Evolutionary conservation across 2,888 invertebrate species (phyloP).

Genomic region (Gasteruption jaculator): DNA sequence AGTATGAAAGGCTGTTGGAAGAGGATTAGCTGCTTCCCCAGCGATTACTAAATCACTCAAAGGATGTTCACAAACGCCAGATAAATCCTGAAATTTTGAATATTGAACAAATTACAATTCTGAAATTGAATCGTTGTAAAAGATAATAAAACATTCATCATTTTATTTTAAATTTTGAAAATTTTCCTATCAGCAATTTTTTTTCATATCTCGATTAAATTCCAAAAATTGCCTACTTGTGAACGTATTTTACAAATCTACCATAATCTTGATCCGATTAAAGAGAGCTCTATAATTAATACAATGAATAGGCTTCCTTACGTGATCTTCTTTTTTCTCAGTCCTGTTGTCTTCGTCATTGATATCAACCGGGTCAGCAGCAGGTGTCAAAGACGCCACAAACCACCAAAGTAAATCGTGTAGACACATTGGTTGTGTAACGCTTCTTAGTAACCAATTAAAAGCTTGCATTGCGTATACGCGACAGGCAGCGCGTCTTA

Average conservation of each 20-base stretch:
- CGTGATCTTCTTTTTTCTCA: slow-evolving; percentile 49
- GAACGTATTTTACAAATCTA: too few species aligned
- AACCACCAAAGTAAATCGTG: slow-evolving; percentile 98
- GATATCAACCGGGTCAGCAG: slow-evolving; percentile 44
- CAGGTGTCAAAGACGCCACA: slow-evolving; percentile 73
- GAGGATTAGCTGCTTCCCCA: slow-evolving; percentile 63
- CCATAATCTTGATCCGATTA: too few species aligned
- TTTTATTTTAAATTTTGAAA: background rate
- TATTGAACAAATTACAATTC: slow-evolving; percentile 5
- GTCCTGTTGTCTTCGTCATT: slow-evolving; percentile 57
- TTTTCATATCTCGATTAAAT: too few species aligned
- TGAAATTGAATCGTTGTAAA: background rate
- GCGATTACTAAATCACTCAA: slow-evolving; percentile 75
- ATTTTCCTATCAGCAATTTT: background rate
- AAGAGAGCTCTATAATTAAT: slow-evolving; percentile 4
- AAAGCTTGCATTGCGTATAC: slow-evolving; percentile 90
- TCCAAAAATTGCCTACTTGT: too few species aligned
- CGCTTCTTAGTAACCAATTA: slow-evolving; percentile 90
- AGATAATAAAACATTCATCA: slow-evolving; percentile 3
- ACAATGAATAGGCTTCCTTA: slow-evolving; percentile 28
- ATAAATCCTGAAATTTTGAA: slow-evolving; percentile 49
- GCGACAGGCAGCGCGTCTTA: slow-evolving; percentile 74
- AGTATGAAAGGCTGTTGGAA: slow-evolving; percentile 76
- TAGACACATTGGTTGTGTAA: slow-evolving; percentile 85
- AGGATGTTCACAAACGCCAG: slow-evolving; percentile 71